phyloP scores from a whole-genome alignment of 2,113 vertebrate genomes.

The Sphyrna mokarran region DNA sequence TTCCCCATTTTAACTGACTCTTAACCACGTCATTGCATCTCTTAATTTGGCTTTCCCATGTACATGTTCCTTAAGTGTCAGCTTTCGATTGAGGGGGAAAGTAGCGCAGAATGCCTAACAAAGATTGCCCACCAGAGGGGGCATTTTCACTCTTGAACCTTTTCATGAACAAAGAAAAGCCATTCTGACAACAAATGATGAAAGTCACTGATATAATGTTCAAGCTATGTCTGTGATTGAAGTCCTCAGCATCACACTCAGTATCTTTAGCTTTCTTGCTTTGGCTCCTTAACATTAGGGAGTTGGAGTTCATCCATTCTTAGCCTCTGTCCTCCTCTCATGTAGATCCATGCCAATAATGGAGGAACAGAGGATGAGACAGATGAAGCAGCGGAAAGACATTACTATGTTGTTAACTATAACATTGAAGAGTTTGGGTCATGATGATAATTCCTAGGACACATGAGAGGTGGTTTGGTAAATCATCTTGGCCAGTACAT shows the following conservation, averaged over 20 bases:
- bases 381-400: neutral
- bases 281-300: neutral
- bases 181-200: neutral
- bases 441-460: neutral
- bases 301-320: neutral
- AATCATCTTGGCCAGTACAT: neutral
- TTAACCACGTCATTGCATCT: neutral
- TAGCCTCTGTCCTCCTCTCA: neutral
- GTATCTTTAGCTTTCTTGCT: neutral
- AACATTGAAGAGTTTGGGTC: neutral
- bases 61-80: neutral
- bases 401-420: neutral
- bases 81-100: neutral
- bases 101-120: neutral
- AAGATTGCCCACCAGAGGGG: neutral
- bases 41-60: neutral
- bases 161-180: neutral
- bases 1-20: neutral
- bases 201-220: neutral
- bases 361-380: neutral
- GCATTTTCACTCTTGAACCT: neutral
- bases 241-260: neutral
- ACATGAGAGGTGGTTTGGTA: neutral
- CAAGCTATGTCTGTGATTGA: neutral
- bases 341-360: neutral